A percentile compares a stretch with the other conserved stretches of the same genome.
Evolutionary conservation across 2,888 invertebrate genomes (phyloP).

Genomic region (Hetaerina titia): DNA sequence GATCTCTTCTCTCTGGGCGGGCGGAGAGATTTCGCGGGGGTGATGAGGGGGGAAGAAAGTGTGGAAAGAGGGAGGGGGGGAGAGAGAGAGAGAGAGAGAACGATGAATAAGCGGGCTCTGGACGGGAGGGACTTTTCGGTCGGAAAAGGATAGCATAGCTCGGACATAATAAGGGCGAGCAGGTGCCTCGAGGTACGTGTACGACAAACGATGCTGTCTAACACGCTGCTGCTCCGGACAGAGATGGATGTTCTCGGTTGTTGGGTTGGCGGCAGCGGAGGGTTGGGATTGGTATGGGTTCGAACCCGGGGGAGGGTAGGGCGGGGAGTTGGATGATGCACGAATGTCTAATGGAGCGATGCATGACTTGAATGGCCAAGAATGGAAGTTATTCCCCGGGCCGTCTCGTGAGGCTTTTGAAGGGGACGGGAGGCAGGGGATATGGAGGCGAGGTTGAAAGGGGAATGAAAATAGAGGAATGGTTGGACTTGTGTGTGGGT

Average conservation of each 20-base stretch:
- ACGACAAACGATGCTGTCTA: conserved; percentile 59
- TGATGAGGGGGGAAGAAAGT: neutral
- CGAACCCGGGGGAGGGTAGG: neutral
- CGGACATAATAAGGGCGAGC: conserved; percentile 46
- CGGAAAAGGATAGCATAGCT: neutral
- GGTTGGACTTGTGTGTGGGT: neutral
- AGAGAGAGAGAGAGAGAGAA: neutral
- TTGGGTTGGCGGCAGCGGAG: neutral
- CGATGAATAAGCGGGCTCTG: neutral
- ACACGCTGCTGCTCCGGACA: conserved; percentile 14
- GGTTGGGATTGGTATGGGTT: neutral
- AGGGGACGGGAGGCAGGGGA: neutral
- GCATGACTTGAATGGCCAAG: conserved; percentile 21
- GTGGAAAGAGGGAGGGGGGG: neutral
- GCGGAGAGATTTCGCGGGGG: neutral
- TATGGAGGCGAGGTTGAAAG: neutral
- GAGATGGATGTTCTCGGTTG: conserved; percentile 34
- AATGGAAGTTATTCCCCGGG: conserved; percentile 9
- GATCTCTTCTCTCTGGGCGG: neutral
- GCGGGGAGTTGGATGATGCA: neutral
- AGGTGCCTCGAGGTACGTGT: conserved; percentile 52
- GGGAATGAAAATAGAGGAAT: neutral
- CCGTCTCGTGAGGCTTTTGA: neutral
- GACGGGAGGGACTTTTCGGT: neutral
- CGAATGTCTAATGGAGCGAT: conserved; percentile 41